Percentiles rank a stretch among this genome's conserved stretches.
Conservation (phyloP, 2,888 invertebrate genomes). For the Ophioninae sp. region DNA sequence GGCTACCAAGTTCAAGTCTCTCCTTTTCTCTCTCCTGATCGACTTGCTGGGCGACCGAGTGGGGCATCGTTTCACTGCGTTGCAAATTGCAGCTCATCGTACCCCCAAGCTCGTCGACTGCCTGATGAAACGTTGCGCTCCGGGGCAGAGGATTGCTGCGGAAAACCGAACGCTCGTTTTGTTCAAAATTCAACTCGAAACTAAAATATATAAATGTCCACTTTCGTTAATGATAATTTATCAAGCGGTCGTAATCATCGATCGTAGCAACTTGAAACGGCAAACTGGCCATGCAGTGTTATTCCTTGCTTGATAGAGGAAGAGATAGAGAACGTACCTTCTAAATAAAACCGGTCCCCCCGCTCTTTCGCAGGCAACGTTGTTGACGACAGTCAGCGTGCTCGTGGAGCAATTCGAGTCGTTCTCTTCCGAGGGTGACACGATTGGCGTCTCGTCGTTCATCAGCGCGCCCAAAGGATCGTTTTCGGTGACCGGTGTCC, state of each 20-base stretch:
- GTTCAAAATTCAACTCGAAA: not conserved
- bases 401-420: conserved; percentile 80
- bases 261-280: too few species aligned
- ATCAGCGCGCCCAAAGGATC: conserved; percentile 93
- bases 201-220: not conserved
- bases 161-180: not conserved
- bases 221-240: not conserved
- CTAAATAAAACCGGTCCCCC: conserved; percentile 79
- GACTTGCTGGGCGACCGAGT: conserved; percentile 78
- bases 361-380: conserved; percentile 75
- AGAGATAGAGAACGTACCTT: conserved; percentile 68
- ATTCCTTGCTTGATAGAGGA: not conserved
- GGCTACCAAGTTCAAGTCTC: conserved; percentile 77
- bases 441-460: conserved; percentile 79
- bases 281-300: too few species aligned
- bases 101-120: conserved; percentile 74
- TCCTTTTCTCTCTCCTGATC: conserved; percentile 79
- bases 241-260: not conserved
- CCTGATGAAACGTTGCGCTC: conserved; percentile 81
- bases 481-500: conserved; percentile 94
- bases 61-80: conserved; percentile 79
- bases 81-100: conserved; percentile 75
- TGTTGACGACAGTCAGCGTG: conserved; percentile 78
- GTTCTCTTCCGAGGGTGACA: conserved; percentile 79
- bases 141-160: conserved; percentile 74